Evolutionary conservation across 2,888 invertebrate genomes (phyloP).

Genomic region (Cybosia mesomella): DNA sequence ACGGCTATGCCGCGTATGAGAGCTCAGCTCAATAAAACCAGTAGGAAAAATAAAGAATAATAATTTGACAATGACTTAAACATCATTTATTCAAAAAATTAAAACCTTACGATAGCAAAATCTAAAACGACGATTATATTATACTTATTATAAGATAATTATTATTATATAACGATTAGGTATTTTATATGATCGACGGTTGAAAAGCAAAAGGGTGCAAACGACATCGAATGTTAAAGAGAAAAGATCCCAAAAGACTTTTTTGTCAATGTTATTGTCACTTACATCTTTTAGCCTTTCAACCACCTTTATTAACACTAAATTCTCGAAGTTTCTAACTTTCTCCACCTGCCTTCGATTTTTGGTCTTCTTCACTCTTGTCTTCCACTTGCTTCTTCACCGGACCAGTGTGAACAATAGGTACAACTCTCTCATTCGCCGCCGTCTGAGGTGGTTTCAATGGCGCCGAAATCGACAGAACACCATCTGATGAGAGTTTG

Average conservation of each 20-base stretch:
- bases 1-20: too few relatives aligned
- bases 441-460: constrained; percentile 75
- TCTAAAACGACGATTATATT: not conserved
- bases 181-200: not conserved
- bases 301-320: not conserved
- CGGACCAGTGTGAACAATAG: constrained; percentile 90
- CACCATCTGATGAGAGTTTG: constrained; percentile 92
- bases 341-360: not conserved
- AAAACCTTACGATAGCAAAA: not conserved
- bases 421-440: constrained; percentile 88
- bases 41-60: too few relatives aligned
- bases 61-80: not conserved
- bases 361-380: constrained; percentile 9
- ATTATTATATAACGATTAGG: not conserved
- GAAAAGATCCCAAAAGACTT: not conserved
- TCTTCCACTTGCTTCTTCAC: constrained; percentile 66
- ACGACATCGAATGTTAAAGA: not conserved
- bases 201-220: not conserved
- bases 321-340: not conserved
- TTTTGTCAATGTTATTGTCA: not conserved
- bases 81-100: not conserved
- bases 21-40: too few relatives aligned
- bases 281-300: not conserved
- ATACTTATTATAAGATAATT: too few relatives aligned
- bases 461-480: constrained; percentile 90